phyloP scores from a whole-genome alignment of 1,140 invertebrate genomes.

The Xylocopa sonorina region DNA sequence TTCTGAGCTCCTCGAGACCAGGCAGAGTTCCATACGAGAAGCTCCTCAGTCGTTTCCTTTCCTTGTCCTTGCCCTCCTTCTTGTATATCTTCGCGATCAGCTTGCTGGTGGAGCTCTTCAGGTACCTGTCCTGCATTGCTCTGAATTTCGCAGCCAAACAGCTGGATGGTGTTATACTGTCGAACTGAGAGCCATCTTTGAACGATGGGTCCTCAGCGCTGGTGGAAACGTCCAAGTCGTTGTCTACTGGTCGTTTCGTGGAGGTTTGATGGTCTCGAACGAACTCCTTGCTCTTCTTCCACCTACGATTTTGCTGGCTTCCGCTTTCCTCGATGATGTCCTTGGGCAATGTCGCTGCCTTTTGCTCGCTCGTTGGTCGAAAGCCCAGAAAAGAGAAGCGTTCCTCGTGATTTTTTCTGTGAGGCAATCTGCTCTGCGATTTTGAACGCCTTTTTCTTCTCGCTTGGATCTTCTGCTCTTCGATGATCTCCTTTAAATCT shows the following conservation, averaged over 20 bases:
- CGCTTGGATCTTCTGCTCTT: constrained; percentile 70
- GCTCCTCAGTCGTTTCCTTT: constrained; percentile 86
- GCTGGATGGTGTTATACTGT: constrained; percentile 81
- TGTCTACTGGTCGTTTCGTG: constrained; percentile 12
- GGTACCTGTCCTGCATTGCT: constrained; percentile 87
- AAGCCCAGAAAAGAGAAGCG: constrained; percentile 74
- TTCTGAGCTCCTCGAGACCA: constrained; percentile 87
- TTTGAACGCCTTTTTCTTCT: constrained; percentile 77
- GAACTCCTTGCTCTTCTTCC: constrained; percentile 59
- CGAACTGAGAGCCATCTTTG: constrained; percentile 69
- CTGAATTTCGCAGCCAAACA: constrained; percentile 87
- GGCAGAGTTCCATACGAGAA: constrained; percentile 90
- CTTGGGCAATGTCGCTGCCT: constrained; percentile 43
- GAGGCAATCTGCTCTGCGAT: constrained; percentile 74
- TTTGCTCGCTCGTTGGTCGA: constrained; percentile 57
- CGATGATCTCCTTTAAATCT: constrained; percentile 73
- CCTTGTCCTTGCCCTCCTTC: constrained; percentile 80
- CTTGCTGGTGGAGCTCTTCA: constrained; percentile 87
- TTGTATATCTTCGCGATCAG: constrained; percentile 87
- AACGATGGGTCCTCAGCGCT: constrained; percentile 29
- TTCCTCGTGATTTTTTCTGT: constrained; percentile 67
- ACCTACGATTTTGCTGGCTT: constrained; percentile 38
- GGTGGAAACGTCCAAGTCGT: constrained; percentile 10
- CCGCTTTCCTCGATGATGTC: constrained; percentile 13
- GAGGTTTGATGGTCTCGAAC: constrained; percentile 9